Evolutionary conservation across 37 sponge, comb jelly and placozoan genomes (phyloP).

Genomic region (Tethya wilhelma): DNA sequence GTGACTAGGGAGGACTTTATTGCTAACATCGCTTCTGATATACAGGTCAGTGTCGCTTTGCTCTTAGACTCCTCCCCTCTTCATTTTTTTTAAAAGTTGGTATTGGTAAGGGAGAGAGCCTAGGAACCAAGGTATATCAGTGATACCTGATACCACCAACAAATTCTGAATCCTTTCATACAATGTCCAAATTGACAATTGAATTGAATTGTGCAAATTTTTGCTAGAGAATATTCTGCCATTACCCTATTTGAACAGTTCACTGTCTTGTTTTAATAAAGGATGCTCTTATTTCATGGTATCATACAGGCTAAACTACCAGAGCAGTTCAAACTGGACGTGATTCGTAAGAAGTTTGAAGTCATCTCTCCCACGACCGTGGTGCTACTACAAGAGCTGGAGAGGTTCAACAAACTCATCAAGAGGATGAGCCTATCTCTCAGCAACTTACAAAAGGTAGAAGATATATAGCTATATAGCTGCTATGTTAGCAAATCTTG

Average conservation of each 20-base stretch:
- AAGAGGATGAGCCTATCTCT: slow-evolving; percentile 90
- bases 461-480: too few species aligned
- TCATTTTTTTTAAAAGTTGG: too few species aligned
- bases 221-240: background rate
- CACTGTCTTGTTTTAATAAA: background rate
- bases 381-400: slow-evolving; percentile 98
- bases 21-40: slow-evolving; percentile 91
- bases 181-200: too few species aligned
- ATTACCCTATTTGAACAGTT: background rate
- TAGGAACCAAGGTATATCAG: too few species aligned
- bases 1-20: slow-evolving; percentile 98
- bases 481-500: too few species aligned
- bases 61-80: too few species aligned
- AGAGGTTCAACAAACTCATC: slow-evolving; percentile 95
- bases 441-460: slow-evolving; percentile 86
- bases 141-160: too few species aligned
- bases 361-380: slow-evolving; percentile 91
- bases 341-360: slow-evolving; percentile 86
- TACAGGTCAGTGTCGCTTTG: slow-evolving; percentile 89
- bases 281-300: background rate
- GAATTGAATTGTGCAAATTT: too few species aligned
- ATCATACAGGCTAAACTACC: slow-evolving; percentile 85
- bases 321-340: slow-evolving; percentile 82
- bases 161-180: too few species aligned
- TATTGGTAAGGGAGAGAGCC: too few species aligned